These are phyloP conservation scores for Lamprotornis superbus DNA, from an alignment of 2,113 vertebrate genomes.

Conservation along the genomic window DNA sequence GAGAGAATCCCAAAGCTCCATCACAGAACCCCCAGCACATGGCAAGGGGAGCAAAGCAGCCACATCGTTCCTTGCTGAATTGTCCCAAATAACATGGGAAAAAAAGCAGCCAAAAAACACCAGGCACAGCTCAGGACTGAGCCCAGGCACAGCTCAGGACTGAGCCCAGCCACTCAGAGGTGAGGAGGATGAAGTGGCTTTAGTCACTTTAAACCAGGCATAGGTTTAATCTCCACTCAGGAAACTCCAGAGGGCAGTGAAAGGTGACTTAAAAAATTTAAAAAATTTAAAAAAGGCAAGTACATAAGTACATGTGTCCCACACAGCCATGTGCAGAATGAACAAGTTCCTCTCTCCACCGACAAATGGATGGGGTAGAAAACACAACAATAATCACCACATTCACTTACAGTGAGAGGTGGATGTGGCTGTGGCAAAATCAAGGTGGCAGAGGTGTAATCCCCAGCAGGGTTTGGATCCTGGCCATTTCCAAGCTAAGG, in stretches of 20 bases:
- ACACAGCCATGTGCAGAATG: accelerated
- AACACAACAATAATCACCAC: neutral
- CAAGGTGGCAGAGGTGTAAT: neutral
- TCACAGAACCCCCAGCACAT: accelerated
- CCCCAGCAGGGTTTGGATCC: neutral
- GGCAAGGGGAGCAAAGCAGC: neutral
- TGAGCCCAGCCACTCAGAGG: neutral
- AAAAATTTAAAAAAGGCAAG: neutral
- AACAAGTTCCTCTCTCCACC: neutral
- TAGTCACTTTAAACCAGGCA: neutral
- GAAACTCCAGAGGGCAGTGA: neutral
- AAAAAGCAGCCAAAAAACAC: neutral
- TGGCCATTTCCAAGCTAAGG: neutral
- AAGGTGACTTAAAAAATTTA: neutral
- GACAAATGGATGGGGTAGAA: neutral
- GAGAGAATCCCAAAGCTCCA: neutral
- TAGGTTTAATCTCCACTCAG: neutral
- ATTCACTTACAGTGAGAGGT: neutral
- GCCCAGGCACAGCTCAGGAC: neutral
- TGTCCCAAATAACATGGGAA: neutral
- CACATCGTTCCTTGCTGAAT: neutral
- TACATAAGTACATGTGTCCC: accelerated
- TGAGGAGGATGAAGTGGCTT: neutral
- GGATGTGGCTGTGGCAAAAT: neutral
- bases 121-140: neutral